Evolutionary conservation across 2,113 vertebrate genomes (phyloP), one percentile per base, ranked within the genome.

Genomic region (Saimiri boliviensis): DNA sequence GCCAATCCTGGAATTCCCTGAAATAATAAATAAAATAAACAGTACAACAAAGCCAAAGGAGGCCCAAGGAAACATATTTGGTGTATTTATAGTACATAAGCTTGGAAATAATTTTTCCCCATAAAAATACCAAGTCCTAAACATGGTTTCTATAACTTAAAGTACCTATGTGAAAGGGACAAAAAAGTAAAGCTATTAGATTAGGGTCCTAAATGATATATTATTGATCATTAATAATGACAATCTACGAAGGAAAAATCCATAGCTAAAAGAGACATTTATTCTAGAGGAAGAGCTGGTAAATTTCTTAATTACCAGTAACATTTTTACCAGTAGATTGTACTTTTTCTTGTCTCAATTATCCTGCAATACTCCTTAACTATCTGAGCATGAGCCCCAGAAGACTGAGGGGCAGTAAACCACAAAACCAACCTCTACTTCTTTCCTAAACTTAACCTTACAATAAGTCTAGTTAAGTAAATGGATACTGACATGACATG

Each of bases 1-100:
- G 98, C 96, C 94, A 98, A 95, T 98, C 99, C 99, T 96, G 99
- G 98, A 98, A 99, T 97, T 95, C 99, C 99, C 99, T 99, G 96
- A 92, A 96, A 47, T 37, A 49, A 97, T 23, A 89, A 90, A 91
- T 13, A 84, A 97, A 56, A 16, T 88, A 93, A 92, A 49, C 11
- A 97, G 70, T 42, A 81, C 17, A 95, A 8, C 3, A 77, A 77
- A 84, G 14, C 19, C 77, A 94, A 30, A 91, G 35, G 19, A 96
- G 85, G 27, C 7, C 37, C 66, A 91, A 92, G 16, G 40, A 58
- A 95, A 89, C 23, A 80, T 45, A 86, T 30, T 45, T 81, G 79
- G 20, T 66, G 0, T 16, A 80, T 86, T 87, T 35, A 85, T 70
- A 86, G 95, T 35, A 82, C 20, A 8, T 14, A 92, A 49, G 2